Percentiles rank a stretch among this genome's conserved stretches.
phyloP scores from a whole-genome alignment of 1,140 invertebrate species.

The Trypoxylus dichotomus region DNA sequence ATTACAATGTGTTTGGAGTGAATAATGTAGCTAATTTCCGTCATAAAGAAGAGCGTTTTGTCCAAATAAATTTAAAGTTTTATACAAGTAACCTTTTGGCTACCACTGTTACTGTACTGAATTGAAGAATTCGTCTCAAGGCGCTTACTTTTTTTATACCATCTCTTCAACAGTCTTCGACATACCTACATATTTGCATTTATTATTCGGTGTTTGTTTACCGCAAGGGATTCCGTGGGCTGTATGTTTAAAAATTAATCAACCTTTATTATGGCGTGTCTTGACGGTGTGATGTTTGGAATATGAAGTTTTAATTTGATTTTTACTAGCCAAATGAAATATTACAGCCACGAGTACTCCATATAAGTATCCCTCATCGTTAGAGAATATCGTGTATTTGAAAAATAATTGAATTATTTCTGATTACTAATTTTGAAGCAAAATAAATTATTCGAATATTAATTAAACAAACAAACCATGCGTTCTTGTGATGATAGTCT shows the following conservation, averaged over 20 bases:
- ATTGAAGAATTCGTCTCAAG: background rate
- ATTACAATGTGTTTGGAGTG: background rate
- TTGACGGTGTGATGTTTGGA: conserved; percentile 3
- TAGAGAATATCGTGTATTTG: no score
- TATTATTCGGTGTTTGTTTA: conserved; percentile 5
- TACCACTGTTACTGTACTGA: background rate
- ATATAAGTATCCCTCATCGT: no score
- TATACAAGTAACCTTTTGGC: background rate
- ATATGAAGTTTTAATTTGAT: conserved; percentile 5
- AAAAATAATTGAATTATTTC: no score
- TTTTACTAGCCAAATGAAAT: background rate
- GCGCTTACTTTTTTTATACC: background rate
- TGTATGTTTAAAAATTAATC: conserved; percentile 23
- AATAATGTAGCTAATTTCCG: background rate
- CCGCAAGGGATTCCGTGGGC: background rate
- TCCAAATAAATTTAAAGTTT: background rate
- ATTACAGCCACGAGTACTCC: no score
- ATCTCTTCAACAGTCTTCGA: background rate
- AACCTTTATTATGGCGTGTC: conserved; percentile 7
- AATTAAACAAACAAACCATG: no score
- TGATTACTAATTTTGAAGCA: no score
- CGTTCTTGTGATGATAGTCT: no score
- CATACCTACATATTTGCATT: background rate
- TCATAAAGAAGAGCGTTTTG: background rate
- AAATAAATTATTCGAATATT: no score